A percentile compares a stretch with the other conserved stretches of the same genome.
phyloP scores from a whole-genome alignment of 2,797 vertebrate genomes.

The Peromyscus attwateri region DNA sequence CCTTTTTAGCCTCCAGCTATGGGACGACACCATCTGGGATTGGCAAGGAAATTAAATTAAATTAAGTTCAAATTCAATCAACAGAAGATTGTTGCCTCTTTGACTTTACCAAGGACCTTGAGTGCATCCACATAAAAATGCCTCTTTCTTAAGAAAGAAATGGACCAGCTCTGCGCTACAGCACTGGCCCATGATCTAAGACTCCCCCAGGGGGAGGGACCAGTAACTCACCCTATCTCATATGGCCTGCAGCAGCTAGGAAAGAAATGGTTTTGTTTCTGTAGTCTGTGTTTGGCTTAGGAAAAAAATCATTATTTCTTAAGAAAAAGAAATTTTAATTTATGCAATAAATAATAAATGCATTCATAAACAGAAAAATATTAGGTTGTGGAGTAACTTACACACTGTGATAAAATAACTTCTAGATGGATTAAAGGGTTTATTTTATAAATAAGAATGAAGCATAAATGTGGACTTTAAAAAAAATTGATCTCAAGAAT shows the following conservation, averaged over 20 bases:
- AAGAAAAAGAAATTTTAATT: not conserved
- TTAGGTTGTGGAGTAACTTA: not conserved
- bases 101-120: constrained; percentile 81
- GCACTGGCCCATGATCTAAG: not conserved
- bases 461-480: constrained; percentile 14
- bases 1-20: constrained; percentile 88
- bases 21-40: constrained; percentile 89
- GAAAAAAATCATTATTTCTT: constrained; percentile 46
- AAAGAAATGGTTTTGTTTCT: not conserved
- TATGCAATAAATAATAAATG: not conserved
- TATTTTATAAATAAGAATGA: constrained; percentile 66
- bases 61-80: constrained; percentile 90
- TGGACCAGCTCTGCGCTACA: not conserved
- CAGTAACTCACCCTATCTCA: not conserved
- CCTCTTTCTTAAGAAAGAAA: constrained; percentile 59
- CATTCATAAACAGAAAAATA: not conserved
- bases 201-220: constrained; percentile 43
- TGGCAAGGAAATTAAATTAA: constrained; percentile 89
- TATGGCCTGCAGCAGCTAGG: not conserved
- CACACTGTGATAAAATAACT: constrained; percentile 22
- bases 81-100: constrained; percentile 84
- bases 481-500: constrained; percentile 3
- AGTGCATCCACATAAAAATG: constrained; percentile 56
- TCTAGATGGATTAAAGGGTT: constrained; percentile 2
- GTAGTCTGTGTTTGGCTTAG: not conserved